phyloP scores from a whole-genome alignment of 2,888 invertebrate genomes.

The Ectemnius lituratus region DNA sequence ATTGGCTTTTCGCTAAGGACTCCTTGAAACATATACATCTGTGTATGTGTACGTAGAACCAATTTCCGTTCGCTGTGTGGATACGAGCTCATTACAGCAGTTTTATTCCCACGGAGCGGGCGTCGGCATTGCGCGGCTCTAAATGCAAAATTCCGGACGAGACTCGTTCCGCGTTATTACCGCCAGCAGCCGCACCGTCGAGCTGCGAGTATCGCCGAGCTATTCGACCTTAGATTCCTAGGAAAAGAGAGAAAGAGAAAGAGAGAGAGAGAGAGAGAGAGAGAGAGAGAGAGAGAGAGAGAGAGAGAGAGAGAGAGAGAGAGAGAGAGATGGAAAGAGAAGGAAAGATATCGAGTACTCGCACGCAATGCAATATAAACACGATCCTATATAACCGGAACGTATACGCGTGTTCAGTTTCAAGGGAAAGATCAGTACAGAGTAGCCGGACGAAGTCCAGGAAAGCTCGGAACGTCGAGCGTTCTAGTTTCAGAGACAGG shows the following conservation, averaged over 20 bases:
- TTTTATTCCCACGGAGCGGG: background rate
- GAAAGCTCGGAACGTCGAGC: background rate
- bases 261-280: no score
- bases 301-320: background rate
- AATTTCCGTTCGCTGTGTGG: background rate
- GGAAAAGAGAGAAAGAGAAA: background rate
- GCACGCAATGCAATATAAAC: constrained; percentile 4
- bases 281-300: no score
- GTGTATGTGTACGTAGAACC: background rate
- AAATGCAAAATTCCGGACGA: background rate
- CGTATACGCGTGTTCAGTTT: constrained; percentile 6
- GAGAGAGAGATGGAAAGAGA: background rate
- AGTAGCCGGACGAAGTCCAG: background rate
- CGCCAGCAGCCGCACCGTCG: background rate
- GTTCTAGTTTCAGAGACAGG: background rate
- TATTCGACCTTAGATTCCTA: background rate
- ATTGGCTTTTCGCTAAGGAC: background rate
- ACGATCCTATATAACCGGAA: background rate
- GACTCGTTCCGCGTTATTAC: constrained; percentile 9
- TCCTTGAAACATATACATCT: background rate
- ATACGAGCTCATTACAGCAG: background rate
- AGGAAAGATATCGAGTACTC: background rate
- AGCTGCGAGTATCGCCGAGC: background rate
- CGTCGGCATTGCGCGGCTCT: constrained; percentile 1
- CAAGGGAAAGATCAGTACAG: background rate